phyloP scores from a whole-genome alignment of 2,888 invertebrate species.

The Mythimna albipuncta region DNA sequence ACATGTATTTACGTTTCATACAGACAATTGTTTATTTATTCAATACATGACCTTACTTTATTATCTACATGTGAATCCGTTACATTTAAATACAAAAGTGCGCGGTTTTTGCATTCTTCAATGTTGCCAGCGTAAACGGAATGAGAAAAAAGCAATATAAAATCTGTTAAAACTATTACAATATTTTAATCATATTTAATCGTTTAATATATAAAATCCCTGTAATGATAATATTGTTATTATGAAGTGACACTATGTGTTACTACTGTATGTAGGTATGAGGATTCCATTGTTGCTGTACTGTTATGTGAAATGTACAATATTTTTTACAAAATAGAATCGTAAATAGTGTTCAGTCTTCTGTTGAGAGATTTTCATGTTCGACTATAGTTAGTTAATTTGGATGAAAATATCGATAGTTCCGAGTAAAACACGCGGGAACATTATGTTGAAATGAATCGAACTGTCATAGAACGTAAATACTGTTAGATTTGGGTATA shows the following conservation, averaged over 20 bases:
- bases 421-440: slow-evolving; percentile 59
- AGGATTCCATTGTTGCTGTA: slow-evolving; percentile 75
- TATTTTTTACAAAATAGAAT: slow-evolving; percentile 89
- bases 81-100: slow-evolving; percentile 68
- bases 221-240: slow-evolving; percentile 90
- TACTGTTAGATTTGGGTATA: slow-evolving; percentile 70
- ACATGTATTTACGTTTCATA: slow-evolving; percentile 80
- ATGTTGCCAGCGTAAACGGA: slow-evolving; percentile 73
- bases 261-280: slow-evolving; percentile 65
- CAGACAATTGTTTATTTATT: slow-evolving; percentile 70
- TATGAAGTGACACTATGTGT: slow-evolving; percentile 84
- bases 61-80: slow-evolving; percentile 65
- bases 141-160: slow-evolving; percentile 80
- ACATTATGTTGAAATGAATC: slow-evolving; percentile 59
- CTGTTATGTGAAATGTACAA: slow-evolving; percentile 84
- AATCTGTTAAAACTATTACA: slow-evolving; percentile 86
- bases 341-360: slow-evolving; percentile 90
- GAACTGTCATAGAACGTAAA: slow-evolving; percentile 60
- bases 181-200: slow-evolving; percentile 87
- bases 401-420: slow-evolving; percentile 59
- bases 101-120: slow-evolving; percentile 54
- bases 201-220: slow-evolving; percentile 90
- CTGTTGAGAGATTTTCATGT: slow-evolving; percentile 82
- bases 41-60: slow-evolving; percentile 72
- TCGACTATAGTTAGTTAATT: slow-evolving; percentile 70